Evolutionary conservation across 2,888 invertebrate species (phyloP), one percentile per base, ranked within the genome.

Genomic region (Rhingia rostrata): DNA sequence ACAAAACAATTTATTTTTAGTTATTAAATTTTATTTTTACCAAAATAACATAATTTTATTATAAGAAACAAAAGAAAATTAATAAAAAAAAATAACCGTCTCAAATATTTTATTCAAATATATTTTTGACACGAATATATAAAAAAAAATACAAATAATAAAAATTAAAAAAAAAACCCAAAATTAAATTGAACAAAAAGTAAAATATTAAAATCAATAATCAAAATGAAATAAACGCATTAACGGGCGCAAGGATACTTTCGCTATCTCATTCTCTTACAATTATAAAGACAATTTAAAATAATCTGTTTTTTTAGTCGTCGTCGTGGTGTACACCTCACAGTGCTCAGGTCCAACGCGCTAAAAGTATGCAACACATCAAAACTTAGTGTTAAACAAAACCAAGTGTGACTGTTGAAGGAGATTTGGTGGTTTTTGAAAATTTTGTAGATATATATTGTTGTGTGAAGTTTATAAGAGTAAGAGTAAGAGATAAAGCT

Each of bases 221-320:
- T 2, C 9, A 41, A 43, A 61, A 43, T 12, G 22, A 81, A 83
- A 69, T 14, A 6, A 79, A 84, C 66, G 51, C 73, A 69, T 73
- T 73, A 74, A 58, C 70, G 79, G 84, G 84, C 84, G 84, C 84
- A 84, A 84, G 84, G 84, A 43, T 60, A 79, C 66, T 64, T 84
- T 79, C 75, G 80, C 84, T 84, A 84, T 75, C 84, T 84, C 70
- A 66, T 69, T 54, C 79, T 84, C 80, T 79, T 84, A 80, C 80
- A 69, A 53, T 75, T 79, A 75, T 75, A 70, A 70, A 66, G 45
- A 33, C 56, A 69, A 74, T 74, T 49, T 67, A 30, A 54, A 41
- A 61, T n/a, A 66, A 67, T 43, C 6, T 41, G 5, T 58, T 49
- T 79, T 54, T 37, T 45, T 22, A 43, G 33, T 14, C 43, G 10